A percentile compares a stretch with the other conserved stretches of the same genome.
Conservation (phyloP, 2,797 vertebrate species). For the Arrhamphus sclerolepis region DNA sequence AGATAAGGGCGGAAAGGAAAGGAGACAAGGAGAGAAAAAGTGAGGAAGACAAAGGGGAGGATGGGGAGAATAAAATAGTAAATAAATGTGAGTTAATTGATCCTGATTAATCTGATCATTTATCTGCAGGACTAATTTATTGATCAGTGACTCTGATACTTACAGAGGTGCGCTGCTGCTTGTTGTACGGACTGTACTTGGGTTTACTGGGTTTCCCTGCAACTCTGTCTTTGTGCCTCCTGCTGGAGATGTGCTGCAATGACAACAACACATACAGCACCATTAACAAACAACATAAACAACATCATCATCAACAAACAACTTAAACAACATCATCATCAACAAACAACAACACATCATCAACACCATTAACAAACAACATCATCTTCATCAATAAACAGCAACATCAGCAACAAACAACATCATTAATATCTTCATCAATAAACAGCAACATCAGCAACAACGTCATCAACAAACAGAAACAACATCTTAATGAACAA, state of each 20-base stretch:
- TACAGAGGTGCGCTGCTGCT: conserved; percentile 89
- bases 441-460: too few species aligned
- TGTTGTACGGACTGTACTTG: conserved; percentile 97
- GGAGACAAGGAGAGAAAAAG: not conserved
- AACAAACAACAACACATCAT: too few species aligned
- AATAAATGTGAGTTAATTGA: not conserved
- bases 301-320: not conserved
- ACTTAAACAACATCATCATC: not conserved
- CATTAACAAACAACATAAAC: not conserved
- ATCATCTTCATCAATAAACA: too few species aligned
- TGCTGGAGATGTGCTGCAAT: conserved; percentile 97
- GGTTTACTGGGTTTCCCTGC: conserved; percentile 97
- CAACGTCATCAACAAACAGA: too few species aligned
- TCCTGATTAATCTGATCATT: not conserved
- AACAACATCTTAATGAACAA: too few species aligned
- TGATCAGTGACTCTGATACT: conserved; percentile 41
- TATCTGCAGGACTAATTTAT: not conserved
- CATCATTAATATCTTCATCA: too few species aligned
- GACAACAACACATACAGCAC: conserved; percentile 57
- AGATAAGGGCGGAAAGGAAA: not conserved
- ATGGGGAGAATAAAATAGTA: too few species aligned
- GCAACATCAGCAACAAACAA: too few species aligned
- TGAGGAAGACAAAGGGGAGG: too few species aligned
- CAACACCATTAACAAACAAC: too few species aligned
- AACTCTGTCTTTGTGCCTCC: conserved; percentile 96